A percentile compares a stretch with the other conserved stretches of the same genome.
Evolutionary conservation across 2,888 invertebrate genomes (phyloP).

Genomic region (Mongoloraphidia duomilia): DNA sequence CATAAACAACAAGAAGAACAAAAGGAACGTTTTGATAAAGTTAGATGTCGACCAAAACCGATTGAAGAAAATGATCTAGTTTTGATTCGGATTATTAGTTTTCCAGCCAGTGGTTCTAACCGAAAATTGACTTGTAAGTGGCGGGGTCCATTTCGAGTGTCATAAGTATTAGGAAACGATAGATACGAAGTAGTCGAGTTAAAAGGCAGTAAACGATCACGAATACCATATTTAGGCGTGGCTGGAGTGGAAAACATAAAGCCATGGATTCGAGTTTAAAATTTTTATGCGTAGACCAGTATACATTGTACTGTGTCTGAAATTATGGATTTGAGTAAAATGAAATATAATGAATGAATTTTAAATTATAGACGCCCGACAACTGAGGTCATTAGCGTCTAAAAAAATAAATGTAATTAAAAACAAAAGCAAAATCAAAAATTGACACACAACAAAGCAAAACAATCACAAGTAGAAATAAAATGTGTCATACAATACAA

Average conservation of each 20-base stretch:
- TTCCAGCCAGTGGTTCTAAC: not conserved
- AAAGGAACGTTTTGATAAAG: not conserved
- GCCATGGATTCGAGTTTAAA: not conserved
- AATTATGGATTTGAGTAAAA: too few species aligned
- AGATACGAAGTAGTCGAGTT: slow-evolving; percentile 8
- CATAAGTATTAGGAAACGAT: slow-evolving; percentile 5
- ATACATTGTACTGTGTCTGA: too few species aligned
- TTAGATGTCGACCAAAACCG: slow-evolving; percentile 11
- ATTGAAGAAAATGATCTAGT: not conserved
- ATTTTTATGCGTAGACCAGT: too few species aligned
- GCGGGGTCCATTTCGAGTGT: slow-evolving; percentile 6
- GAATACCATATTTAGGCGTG: not conserved
- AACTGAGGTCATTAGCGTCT: too few species aligned
- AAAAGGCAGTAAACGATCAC: not conserved
- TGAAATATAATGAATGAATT: too few species aligned
- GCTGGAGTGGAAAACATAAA: not conserved
- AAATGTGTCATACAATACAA: too few species aligned
- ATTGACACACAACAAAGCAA: too few species aligned
- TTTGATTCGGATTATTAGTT: not conserved
- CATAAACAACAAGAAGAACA: slow-evolving; percentile 10
- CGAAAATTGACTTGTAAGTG: slow-evolving; percentile 5
- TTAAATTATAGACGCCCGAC: too few species aligned
- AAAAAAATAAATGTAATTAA: too few species aligned
- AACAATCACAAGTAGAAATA: too few species aligned
- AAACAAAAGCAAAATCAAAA: too few species aligned